These are phyloP conservation scores for Sturnira hondurensis DNA, from an alignment of 2,113 vertebrate species.

Conservation along the genomic window DNA sequence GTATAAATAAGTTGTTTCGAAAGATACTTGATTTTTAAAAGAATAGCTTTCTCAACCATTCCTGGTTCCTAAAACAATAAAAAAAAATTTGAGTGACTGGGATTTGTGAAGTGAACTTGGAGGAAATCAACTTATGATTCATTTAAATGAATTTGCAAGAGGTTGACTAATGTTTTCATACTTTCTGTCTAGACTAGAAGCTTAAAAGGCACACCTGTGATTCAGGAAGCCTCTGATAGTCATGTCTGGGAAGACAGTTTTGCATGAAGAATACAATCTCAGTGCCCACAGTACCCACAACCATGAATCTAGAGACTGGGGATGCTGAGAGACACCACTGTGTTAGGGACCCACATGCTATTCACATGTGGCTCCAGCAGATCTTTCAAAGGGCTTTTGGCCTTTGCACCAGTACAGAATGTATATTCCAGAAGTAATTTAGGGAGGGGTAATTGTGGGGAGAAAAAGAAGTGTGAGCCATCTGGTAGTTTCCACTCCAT, in stretches of 20 bases:
- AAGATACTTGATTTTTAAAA: background rate
- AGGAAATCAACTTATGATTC: constrained; percentile 18
- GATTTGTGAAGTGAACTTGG: background rate
- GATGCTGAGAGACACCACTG: background rate
- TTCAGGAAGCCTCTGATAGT: background rate
- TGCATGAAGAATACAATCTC: background rate
- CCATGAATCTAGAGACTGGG: background rate
- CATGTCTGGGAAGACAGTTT: background rate
- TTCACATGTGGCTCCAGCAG: background rate
- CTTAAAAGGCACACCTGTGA: constrained; percentile 46
- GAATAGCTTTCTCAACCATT: background rate
- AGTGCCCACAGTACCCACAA: background rate
- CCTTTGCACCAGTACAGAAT: background rate
- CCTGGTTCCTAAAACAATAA: background rate
- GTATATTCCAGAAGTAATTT: background rate
- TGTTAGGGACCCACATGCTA: background rate
- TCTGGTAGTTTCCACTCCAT: constrained; percentile 54
- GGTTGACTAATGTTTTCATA: constrained; percentile 39
- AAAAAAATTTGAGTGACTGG: background rate
- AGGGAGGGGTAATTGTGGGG: background rate
- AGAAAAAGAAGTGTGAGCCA: constrained; percentile 8
- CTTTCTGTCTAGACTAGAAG: constrained; percentile 53
- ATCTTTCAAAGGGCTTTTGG: background rate
- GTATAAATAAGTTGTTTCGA: background rate
- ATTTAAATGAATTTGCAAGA: constrained; percentile 13